Percentiles rank a stretch among this genome's conserved stretches.
phyloP scores from a whole-genome alignment of 2,888 invertebrate genomes.

The Nemotelus pantherinus region DNA sequence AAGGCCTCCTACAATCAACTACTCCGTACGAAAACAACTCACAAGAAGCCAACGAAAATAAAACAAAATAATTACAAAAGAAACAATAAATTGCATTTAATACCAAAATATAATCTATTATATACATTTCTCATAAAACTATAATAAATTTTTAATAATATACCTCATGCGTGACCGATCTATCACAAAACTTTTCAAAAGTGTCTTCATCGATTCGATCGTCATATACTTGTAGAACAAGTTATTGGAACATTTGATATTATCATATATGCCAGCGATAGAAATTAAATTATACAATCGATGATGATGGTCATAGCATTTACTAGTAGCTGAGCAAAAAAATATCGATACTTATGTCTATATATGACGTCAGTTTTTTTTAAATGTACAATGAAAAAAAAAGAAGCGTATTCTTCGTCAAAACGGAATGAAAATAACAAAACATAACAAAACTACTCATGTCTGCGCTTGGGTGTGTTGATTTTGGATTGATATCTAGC shows the following conservation, averaged over 20 bases:
- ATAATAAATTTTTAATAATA: constrained; percentile 22
- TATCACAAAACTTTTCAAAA: constrained; percentile 30
- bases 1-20: no score
- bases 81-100: constrained; percentile 25
- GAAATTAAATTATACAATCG: neutral
- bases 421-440: constrained; percentile 35
- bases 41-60: neutral
- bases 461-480: neutral
- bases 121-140: constrained; percentile 27
- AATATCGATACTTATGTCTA: constrained; percentile 11
- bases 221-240: no score
- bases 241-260: no score
- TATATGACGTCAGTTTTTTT: neutral
- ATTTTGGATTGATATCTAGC: constrained; percentile 2
- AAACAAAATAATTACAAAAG: constrained; percentile 2
- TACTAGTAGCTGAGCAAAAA: neutral
- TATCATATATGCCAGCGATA: no score
- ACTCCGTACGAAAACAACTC: neutral
- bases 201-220: no score
- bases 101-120: constrained; percentile 16
- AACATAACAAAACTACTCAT: constrained; percentile 33
- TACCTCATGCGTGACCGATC: constrained; percentile 6
- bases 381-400: neutral
- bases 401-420: neutral
- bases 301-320: neutral